A percentile compares a stretch with the other conserved stretches of the same genome.
These are phyloP conservation scores for Brenthis hecate DNA, from an alignment of 2,888 invertebrate genomes.

Conservation along the genomic window DNA sequence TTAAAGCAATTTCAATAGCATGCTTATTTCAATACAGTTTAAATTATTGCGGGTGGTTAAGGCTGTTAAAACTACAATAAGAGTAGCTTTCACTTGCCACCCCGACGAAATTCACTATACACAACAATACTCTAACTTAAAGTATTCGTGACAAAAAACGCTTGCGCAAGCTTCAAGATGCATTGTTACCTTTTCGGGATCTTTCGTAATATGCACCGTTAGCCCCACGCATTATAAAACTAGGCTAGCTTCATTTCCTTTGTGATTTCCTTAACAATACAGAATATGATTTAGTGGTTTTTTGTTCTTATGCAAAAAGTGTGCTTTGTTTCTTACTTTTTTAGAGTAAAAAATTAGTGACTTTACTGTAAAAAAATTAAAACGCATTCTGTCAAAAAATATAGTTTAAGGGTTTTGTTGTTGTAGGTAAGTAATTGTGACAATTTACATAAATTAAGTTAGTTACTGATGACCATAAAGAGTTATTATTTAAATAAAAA, in stretches of 20 bases:
- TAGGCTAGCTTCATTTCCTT: constrained; percentile 67
- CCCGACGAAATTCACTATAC: constrained; percentile 59
- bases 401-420: too few species aligned
- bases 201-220: constrained; percentile 69
- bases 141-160: constrained; percentile 57
- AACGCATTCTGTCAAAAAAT: neutral
- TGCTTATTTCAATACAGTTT: constrained; percentile 33
- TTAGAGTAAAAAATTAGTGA: constrained; percentile 16
- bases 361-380: neutral
- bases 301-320: constrained; percentile 49
- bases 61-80: constrained; percentile 44
- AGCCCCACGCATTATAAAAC: constrained; percentile 66
- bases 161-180: constrained; percentile 67
- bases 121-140: constrained; percentile 36
- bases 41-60: constrained; percentile 39
- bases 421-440: too few species aligned
- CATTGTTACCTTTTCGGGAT: constrained; percentile 67
- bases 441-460: too few species aligned
- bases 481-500: too few species aligned
- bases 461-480: too few species aligned
- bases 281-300: constrained; percentile 73
- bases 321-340: constrained; percentile 33
- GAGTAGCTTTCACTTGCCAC: constrained; percentile 74
- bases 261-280: constrained; percentile 64
- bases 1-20: neutral